These are phyloP conservation scores for Microctenopoma steveboyesi DNA, from an alignment of 2,797 vertebrate genomes.

Conservation along the genomic window DNA sequence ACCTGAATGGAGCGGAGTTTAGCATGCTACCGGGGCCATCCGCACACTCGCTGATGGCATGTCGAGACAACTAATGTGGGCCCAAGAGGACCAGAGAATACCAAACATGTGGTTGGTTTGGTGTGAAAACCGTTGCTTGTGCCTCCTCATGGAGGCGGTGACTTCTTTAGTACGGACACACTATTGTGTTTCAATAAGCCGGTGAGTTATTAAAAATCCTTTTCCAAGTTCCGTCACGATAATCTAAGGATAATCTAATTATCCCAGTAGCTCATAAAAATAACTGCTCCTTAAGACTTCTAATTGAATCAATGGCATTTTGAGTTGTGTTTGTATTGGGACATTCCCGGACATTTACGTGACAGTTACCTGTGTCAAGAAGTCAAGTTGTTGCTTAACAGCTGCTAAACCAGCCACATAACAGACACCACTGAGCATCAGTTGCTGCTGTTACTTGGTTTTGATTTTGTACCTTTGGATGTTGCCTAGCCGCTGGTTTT, in stretches of 20 bases:
- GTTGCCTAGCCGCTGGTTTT: conserved; percentile 31
- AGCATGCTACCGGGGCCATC: conserved; percentile 34
- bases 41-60: conserved; percentile 39
- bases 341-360: not conserved
- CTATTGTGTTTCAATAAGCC: too few species aligned
- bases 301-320: too few species aligned
- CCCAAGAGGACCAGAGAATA: conserved; percentile 26
- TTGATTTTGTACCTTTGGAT: conserved; percentile 4
- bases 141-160: too few species aligned
- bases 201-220: too few species aligned
- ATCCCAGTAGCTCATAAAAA: too few species aligned
- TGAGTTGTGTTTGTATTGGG: conserved; percentile 11
- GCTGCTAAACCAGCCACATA: not conserved
- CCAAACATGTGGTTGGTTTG: conserved; percentile 5
- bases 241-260: too few species aligned
- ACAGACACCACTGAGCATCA: not conserved
- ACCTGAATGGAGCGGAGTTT: conserved; percentile 39
- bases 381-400: not conserved
- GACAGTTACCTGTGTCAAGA: not conserved
- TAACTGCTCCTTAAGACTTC: too few species aligned
- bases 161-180: too few species aligned
- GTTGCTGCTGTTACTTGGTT: conserved; percentile 19
- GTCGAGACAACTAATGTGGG: conserved; percentile 52
- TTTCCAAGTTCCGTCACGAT: too few species aligned
- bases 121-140: too few species aligned